Base-by-base conservation (phyloP, 1,140 invertebrate genomes). In the Papilio xuthus region DNA sequence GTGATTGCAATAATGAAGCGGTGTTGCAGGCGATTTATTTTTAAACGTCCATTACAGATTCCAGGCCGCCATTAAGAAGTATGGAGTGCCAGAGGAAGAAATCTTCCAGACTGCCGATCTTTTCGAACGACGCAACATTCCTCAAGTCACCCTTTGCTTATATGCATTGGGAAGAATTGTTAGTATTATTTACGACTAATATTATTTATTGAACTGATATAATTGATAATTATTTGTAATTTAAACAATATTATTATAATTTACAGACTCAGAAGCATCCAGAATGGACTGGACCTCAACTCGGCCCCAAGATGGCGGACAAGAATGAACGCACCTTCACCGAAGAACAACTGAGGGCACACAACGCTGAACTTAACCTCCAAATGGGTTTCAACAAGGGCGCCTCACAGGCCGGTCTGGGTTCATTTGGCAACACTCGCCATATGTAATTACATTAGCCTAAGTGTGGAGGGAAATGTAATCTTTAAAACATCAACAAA, bases 51-150 rank as follows among this genome's bases (percentile, higher is more conserved):
- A 37, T 90, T 91, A 78, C 84, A 97, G 97, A 94, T 99, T 99
- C 95, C 98, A 99, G 95, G 97, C 97, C 20, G 98, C 97, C 0
- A 96, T 97, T 56, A 98, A 98, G 94, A 97, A 97, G 80, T 99
- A 99, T 89, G 99, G 99, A 26, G 97, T 99, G 13, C 98, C 97
- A 47, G 97, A 99, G 87, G 98, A 99, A 90, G 99, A 99, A 95
- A 98, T 99, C 85, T 99, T 99, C 96, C 99, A 99, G 94, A 99
- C 99, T 0, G 98, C 99, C 44, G 99, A 99, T 95, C 95, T 99
- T 8, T 99, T 99, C 90, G 99, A 99, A 92, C 97, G 96, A 89
- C 96, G 99, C 85, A 99, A 99, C 95, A 98, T 99, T 93, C 96
- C 98, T 77, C 98, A 99, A 96, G 99, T 99, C 60, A 98, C 98